A percentile compares a stretch with the other conserved stretches of the same genome.
These are phyloP conservation scores for Tricholauxania praeusta DNA, from an alignment of 2,888 invertebrate species.

Conservation along the genomic window DNA sequence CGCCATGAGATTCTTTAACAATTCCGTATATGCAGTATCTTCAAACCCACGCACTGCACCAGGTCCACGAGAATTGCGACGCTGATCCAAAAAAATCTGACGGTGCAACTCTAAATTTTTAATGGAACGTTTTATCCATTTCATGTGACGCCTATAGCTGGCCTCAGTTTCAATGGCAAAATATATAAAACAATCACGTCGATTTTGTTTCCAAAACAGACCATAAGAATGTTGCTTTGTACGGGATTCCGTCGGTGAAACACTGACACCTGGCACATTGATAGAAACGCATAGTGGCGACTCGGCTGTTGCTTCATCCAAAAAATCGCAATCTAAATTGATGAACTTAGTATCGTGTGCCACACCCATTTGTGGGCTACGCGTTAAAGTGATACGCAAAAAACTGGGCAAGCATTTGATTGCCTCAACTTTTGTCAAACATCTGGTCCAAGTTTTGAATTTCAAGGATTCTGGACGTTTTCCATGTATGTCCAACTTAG, in stretches of 20 bases:
- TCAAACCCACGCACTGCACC: slow-evolving; percentile 31
- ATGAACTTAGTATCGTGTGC: not conserved
- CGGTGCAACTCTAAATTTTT: slow-evolving; percentile 66
- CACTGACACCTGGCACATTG: slow-evolving; percentile 65
- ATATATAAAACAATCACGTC: slow-evolving; percentile 66
- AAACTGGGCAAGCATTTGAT: slow-evolving; percentile 68
- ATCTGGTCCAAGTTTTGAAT: slow-evolving; percentile 64
- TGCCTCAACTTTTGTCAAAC: slow-evolving; percentile 67
- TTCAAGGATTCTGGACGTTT: slow-evolving; percentile 62
- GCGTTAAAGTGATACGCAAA: slow-evolving; percentile 62
- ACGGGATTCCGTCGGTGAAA: slow-evolving; percentile 64
- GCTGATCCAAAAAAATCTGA: slow-evolving; percentile 64
- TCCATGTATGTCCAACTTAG: slow-evolving; percentile 66
- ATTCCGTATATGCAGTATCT: slow-evolving; percentile 2
- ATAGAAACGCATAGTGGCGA: slow-evolving; percentile 59
- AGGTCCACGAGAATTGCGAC: slow-evolving; percentile 58
- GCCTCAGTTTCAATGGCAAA: slow-evolving; percentile 65
- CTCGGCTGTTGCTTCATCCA: slow-evolving; percentile 32
- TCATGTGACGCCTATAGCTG: slow-evolving; percentile 65
- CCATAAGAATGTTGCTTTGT: slow-evolving; percentile 66
- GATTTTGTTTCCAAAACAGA: slow-evolving; percentile 67
- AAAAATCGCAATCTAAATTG: not conserved
- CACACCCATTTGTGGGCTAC: slow-evolving; percentile 43
- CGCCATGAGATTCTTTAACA: not conserved
- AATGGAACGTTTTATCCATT: slow-evolving; percentile 67